Percentiles rank a stretch among this genome's conserved stretches.
phyloP scores from a whole-genome alignment of 2,888 invertebrate genomes.

The Cantharis nigra region DNA sequence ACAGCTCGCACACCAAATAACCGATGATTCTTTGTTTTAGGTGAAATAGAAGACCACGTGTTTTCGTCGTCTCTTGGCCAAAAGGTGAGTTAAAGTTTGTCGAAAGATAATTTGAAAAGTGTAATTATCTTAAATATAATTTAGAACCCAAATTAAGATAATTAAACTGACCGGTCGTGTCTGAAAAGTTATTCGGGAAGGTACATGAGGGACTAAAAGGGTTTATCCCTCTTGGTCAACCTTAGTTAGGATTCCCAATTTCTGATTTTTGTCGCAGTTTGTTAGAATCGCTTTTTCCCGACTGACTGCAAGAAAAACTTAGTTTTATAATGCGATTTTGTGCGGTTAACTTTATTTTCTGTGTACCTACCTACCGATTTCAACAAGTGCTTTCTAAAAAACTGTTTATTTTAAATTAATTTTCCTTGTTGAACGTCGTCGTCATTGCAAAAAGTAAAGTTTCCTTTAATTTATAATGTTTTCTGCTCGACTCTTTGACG shows the following conservation, averaged over 20 bases:
- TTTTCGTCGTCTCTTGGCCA: background rate
- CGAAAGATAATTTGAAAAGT: background rate
- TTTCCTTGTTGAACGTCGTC: background rate
- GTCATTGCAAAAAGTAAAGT: background rate
- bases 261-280: background rate
- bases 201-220: background rate
- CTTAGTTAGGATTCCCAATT: background rate
- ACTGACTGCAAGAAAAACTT: background rate
- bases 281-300: background rate
- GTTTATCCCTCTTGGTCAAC: background rate
- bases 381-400: conserved; percentile 3
- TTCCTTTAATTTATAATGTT: background rate
- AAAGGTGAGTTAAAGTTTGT: background rate
- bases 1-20: background rate
- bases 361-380: background rate
- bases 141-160: background rate
- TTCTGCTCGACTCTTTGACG: background rate
- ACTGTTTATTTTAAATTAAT: background rate
- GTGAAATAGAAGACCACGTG: background rate
- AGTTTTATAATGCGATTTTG: background rate
- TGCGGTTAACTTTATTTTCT: background rate
- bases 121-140: background rate
- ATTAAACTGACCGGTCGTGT: background rate
- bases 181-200: background rate
- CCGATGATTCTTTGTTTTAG: background rate